phyloP scores from a whole-genome alignment of 2,888 invertebrate genomes.

The Elysia crispata region DNA sequence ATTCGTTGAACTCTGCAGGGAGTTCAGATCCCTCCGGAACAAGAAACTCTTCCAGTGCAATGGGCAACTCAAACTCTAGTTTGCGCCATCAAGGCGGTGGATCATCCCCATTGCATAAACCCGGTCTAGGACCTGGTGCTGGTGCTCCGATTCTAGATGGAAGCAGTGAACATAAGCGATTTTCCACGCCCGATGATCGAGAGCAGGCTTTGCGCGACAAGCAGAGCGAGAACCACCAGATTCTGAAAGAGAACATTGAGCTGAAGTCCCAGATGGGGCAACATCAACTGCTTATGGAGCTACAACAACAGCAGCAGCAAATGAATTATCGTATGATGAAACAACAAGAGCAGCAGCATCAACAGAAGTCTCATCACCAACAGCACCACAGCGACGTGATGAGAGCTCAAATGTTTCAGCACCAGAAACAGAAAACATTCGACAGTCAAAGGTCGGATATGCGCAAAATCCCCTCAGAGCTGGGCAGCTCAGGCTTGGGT shows the following conservation, averaged over 20 bases:
- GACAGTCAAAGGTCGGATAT: conserved; percentile 52
- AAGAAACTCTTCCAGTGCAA: conserved; percentile 29
- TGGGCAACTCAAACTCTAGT: too few species aligned
- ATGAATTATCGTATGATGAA: conserved; percentile 45
- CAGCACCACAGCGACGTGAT: conserved; percentile 70
- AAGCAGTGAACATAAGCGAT: conserved; percentile 53
- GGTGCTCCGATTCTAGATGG: conserved; percentile 49
- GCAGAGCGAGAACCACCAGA: conserved; percentile 76
- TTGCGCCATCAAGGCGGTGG: conserved; percentile 59
- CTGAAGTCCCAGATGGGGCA: conserved; percentile 76
- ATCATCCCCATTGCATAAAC: conserved; percentile 55
- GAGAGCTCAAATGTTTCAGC: conserved; percentile 80
- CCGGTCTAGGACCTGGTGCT: conserved; percentile 22
- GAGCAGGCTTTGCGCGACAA: conserved; percentile 71
- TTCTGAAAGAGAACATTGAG: conserved; percentile 77
- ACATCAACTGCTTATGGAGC: conserved; percentile 76
- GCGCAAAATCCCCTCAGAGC: conserved; percentile 50
- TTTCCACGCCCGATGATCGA: conserved; percentile 51
- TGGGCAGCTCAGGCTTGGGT: conserved; percentile 42
- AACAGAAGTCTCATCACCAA: not conserved
- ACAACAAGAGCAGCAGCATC: conserved; percentile 10
- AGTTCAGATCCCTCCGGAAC: conserved; percentile 50
- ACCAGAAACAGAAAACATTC: conserved; percentile 78
- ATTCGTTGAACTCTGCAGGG: conserved; percentile 50
- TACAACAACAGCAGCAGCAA: conserved; percentile 82